Conservation (phyloP, 2,888 invertebrate species). For the Cerceris ruficornis region DNA sequence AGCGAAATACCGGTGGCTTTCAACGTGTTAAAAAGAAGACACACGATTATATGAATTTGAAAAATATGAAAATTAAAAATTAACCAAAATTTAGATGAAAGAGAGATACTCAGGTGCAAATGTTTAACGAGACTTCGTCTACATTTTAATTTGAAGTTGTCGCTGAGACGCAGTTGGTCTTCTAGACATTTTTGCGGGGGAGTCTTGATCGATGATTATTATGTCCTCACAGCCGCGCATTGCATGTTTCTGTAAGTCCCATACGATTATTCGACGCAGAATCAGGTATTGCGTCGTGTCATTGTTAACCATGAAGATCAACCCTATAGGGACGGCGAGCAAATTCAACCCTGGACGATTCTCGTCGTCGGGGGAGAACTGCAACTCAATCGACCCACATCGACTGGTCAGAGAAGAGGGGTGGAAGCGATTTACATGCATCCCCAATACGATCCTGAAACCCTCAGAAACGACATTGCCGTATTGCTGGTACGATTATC, state of each 20-base stretch:
- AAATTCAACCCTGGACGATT: constrained; percentile 59
- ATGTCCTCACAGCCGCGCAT: constrained; percentile 74
- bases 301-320: background rate
- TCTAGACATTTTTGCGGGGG: constrained; percentile 74
- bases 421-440: constrained; percentile 64
- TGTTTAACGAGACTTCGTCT: background rate
- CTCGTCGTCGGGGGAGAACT: constrained; percentile 68
- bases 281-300: too few relatives aligned
- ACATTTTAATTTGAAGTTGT: constrained; percentile 63
- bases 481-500: constrained; percentile 66
- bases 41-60: too few relatives aligned
- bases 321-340: background rate
- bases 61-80: too few relatives aligned
- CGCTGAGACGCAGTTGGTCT: constrained; percentile 63
- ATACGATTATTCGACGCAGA: background rate
- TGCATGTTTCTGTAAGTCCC: constrained; percentile 68
- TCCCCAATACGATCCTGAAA: constrained; percentile 34
- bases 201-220: constrained; percentile 56
- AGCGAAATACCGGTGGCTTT: too few relatives aligned
- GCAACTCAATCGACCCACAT: constrained; percentile 28
- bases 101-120: too few relatives aligned
- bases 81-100: too few relatives aligned
- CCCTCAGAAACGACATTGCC: constrained; percentile 72
- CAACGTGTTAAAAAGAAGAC: too few relatives aligned
- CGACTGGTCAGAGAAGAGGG: constrained; percentile 57